Base-by-base conservation (phyloP, 2,113 vertebrate genomes). In the Callithrix jacchus region DNA sequence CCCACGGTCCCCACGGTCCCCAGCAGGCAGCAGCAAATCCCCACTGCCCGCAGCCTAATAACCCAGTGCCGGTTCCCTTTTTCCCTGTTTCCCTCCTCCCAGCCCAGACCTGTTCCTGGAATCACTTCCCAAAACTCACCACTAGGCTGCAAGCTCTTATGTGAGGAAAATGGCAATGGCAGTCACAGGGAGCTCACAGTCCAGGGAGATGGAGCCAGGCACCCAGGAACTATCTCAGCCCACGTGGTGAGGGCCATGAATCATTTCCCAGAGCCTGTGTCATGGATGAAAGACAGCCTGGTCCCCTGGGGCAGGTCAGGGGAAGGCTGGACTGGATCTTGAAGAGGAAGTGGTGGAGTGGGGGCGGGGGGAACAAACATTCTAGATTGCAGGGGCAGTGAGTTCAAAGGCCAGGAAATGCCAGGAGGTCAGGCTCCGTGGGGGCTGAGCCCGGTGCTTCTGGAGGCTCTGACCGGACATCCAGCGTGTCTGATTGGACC, bases 391-490 rank as follows among this genome's bases (percentile, higher is more conserved):
- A 7, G 10, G 37, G 27, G 61, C 23, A 30, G 12, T 0, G 2
- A 0, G 27, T 42, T 13, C 68, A 32, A 37, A 45, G 74, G 45
- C 89, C 54, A 0, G 54, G 79, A 58, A 32, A 9, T 13, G 20
- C 3, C 18, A 64, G 27, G 12, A 64, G 61, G 61, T 27, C 2
- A 0, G 12, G 61, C 61, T 64, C 61, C 12, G 4, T 14, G 13
- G 9, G 3, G 42, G 3, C 64, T 2, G 13, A 2, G 27, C 42
- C 13, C 12, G 1, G 2, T 0, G 4, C 25, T 2, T 25, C 56
- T 13, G 25, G 76, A 2, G 1, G 71, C 13, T 20, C 14, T 3
- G 6, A 14, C 11, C 2, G 4, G 66, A 17, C 5, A 7, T 3
- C 1, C 17, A 2, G 1, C 0, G 0, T 4, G 40, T 58, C 20